These are phyloP conservation scores for Ennomos quercinarius DNA, from an alignment of 2,888 invertebrate species.

Conservation along the genomic window DNA sequence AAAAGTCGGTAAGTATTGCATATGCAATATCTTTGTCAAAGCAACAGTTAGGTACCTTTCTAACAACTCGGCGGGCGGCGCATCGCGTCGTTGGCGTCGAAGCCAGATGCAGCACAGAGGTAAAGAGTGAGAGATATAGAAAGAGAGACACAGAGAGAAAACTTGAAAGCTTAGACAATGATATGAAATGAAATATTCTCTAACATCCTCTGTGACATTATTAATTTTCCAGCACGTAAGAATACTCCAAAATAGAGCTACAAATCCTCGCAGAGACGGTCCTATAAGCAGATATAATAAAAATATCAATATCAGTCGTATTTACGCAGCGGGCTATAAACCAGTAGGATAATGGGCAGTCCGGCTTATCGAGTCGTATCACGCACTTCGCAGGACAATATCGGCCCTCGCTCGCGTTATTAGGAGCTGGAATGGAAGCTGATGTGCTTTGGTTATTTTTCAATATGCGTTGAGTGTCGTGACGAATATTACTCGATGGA, in stretches of 20 bases:
- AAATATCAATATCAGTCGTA: conserved; percentile 39
- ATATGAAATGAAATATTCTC: too few relatives aligned
- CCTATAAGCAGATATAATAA: conserved; percentile 32
- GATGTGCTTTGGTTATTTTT: conserved; percentile 27
- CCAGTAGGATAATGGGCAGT: conserved; percentile 41
- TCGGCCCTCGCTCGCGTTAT: conserved; percentile 27
- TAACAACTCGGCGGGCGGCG: too few relatives aligned
- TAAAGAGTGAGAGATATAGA: too few relatives aligned
- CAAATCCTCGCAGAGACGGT: conserved; percentile 25
- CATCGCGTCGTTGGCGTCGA: too few relatives aligned
- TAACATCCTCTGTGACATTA: too few relatives aligned
- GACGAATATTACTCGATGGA: conserved; percentile 21
- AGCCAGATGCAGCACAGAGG: too few relatives aligned
- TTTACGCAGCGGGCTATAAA: conserved; percentile 42
- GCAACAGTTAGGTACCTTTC: too few relatives aligned
- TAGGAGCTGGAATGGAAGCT: conserved; percentile 22
- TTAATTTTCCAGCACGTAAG: conserved; percentile 14
- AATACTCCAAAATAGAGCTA: conserved; percentile 28
- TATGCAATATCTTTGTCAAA: too few relatives aligned
- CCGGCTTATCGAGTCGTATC: conserved; percentile 44
- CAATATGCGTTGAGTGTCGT: conserved; percentile 25
- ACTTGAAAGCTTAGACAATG: too few relatives aligned
- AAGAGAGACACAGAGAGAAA: too few relatives aligned
- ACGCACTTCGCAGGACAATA: conserved; percentile 42
- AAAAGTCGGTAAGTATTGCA: too few relatives aligned